A percentile compares a stretch with the other conserved stretches of the same genome.
These are phyloP conservation scores for Pipra filicauda DNA, from an alignment of 2,113 vertebrate species.

Conservation along the genomic window DNA sequence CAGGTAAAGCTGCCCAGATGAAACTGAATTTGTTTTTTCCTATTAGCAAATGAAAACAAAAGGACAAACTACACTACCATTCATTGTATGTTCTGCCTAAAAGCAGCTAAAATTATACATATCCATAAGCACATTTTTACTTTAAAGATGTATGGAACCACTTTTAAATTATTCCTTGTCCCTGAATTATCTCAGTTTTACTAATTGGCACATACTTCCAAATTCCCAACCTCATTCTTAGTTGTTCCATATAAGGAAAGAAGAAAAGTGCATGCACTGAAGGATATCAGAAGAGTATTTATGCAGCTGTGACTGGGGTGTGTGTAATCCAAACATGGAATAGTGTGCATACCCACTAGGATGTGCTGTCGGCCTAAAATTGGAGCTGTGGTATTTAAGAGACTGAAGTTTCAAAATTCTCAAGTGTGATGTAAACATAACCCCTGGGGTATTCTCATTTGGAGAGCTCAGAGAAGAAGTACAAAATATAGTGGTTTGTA, in stretches of 20 bases:
- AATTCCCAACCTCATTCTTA: background rate
- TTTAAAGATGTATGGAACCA: background rate
- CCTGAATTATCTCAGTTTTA: background rate
- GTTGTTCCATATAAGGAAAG: background rate
- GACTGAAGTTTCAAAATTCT: background rate
- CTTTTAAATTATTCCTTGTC: background rate
- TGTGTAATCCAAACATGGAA: background rate
- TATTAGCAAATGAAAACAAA: background rate
- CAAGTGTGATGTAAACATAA: background rate
- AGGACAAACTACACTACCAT: background rate
- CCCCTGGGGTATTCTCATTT: background rate
- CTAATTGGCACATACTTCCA: background rate
- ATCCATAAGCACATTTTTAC: background rate
- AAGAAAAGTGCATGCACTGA: background rate
- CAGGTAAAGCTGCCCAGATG: background rate
- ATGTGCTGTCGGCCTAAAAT: constrained; percentile 63
- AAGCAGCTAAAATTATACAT: background rate
- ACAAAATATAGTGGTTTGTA: background rate
- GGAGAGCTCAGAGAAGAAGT: background rate
- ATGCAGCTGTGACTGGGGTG: background rate
- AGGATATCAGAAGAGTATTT: background rate
- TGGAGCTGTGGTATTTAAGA: background rate
- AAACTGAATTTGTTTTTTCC: background rate
- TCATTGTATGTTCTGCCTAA: background rate
- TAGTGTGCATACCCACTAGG: constrained; percentile 58